Conservation (phyloP, 2,113 vertebrate genomes). For the Anser brachyrhynchus region DNA sequence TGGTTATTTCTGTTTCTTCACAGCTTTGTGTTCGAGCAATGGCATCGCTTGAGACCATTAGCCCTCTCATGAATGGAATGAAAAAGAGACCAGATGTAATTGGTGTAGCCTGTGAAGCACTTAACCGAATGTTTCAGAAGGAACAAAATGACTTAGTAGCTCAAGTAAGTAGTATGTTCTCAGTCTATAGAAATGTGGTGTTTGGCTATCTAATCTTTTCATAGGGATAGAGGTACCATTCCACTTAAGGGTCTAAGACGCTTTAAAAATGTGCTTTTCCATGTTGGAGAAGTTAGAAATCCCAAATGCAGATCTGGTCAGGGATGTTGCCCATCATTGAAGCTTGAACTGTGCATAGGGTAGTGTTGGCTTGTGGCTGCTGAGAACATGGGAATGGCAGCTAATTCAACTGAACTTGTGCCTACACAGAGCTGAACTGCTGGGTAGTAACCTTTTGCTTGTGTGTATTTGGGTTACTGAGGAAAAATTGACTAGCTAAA, state of each 20-base stretch:
- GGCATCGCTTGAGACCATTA: constrained; percentile 92
- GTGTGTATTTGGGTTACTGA: background rate
- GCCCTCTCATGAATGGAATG: constrained; percentile 95
- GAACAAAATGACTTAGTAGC: constrained; percentile 96
- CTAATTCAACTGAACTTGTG: background rate
- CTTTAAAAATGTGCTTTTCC: background rate
- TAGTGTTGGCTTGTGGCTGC: background rate
- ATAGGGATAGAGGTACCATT: background rate
- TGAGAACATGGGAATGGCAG: background rate
- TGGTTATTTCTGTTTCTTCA: background rate
- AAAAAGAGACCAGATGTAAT: constrained; percentile 87
- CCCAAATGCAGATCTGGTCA: background rate
- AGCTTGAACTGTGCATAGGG: background rate
- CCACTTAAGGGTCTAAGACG: background rate
- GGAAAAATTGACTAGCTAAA: background rate
- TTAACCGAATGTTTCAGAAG: constrained; percentile 98
- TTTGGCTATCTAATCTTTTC: background rate
- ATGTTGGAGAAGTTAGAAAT: background rate
- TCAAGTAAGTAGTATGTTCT: constrained; percentile 80
- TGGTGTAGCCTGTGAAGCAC: constrained; percentile 93
- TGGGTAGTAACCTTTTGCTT: background rate
- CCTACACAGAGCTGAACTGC: background rate
- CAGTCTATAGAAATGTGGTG: background rate
- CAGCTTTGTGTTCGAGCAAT: constrained; percentile 96
- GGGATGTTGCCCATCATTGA: background rate